Evolutionary conservation across 2,888 invertebrate species (phyloP), one percentile per base, ranked within the genome.

Genomic region (Hemaris fuciformis): DNA sequence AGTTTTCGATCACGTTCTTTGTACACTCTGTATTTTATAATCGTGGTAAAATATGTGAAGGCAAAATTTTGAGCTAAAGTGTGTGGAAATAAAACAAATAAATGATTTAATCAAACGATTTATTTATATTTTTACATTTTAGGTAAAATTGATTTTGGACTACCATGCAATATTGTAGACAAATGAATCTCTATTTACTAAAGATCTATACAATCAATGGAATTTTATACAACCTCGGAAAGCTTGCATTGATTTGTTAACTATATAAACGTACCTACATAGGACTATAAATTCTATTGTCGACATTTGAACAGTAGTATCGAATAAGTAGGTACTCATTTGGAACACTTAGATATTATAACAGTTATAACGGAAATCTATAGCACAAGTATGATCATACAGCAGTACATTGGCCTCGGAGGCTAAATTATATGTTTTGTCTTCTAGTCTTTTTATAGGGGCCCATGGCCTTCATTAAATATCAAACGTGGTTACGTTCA

Each of bases 61-160:
- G n/a, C n/a, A n/a, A n/a, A n/a, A n/a, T n/a, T n/a, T n/a, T 13
- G 4, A 3, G 7, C 27, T 25, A 6, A 27, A 8, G n/a, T 3
- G n/a, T 1, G 38, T 3, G 57, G 60, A 74, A 67, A 74, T 73
- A 77, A 79, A 79, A 69, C 71, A 57, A 64, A 38, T 48, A 31
- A 59, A 66, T 64, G 67, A 80, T 85, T 84, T 83, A 84, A 86
- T 85, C 82, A 88, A 87, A 83, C 83, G 75, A 80, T 89, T 88
- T 87, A 87, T 86, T 87, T 69, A 76, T 74, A 73, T 76, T 73
- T 53, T 53, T 53, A 53, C 53, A 53, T 15, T 31, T 31, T 53
- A 31, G 10, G 53, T 53, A 75, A 75, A 79, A 77, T 75, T 78
- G 72, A 72, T 71, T 81, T 80, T 77, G 78, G 77, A 79, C 79